Base-by-base conservation (phyloP, 2,113 vertebrate genomes). In the Scortum barcoo region DNA sequence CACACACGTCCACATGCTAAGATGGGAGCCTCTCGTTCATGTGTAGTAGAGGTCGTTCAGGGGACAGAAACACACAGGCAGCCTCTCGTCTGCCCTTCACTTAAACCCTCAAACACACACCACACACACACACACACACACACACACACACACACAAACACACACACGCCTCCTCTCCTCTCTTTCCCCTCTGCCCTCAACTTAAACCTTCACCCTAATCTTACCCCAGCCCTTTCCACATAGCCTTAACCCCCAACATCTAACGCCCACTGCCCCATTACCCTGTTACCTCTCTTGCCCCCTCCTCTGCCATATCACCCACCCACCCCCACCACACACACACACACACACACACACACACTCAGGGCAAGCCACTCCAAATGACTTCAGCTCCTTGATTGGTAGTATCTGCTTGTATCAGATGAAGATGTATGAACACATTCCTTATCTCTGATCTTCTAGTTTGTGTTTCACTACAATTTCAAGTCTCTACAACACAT, bases 181-280 rank as follows among this genome's bases (percentile, higher is more conserved):
- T 89, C 61, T 73, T 81, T 87, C 86, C 87, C 88, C 90, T 90
- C 88, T 92, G 93, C 89, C 93, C 93, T 94, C 91, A 92, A 92
- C 91, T 94, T 93, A 94, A 94, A 94, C 93, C 92, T 89, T 94
- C 92, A 93, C 93, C 93, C 91, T 84, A 81, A 88, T 90, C 82
- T 93, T 91, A 94, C 91, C 92, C 88, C 90, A 81, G 78, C 75
- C 67, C 65, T 74, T 80, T 88, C 84, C 73, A 88, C 65, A 33
- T 83, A 81, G 75, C 80, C 77, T 81, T 85, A 85, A 81, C 89
- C 90, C 88, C 58, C 76, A 71, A 46, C 76, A 85, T 66, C 84
- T 75, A 72, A 72, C 82, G 16, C 62, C 76, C 84, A 76, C 80
- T 58, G 50, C 73, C 77, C 79, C 46, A 68, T 85, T 84, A 74